A percentile compares a stretch with the other conserved stretches of the same genome.
Evolutionary conservation across 2,888 invertebrate species (phyloP).

Genomic region (Morinoia aosen): DNA sequence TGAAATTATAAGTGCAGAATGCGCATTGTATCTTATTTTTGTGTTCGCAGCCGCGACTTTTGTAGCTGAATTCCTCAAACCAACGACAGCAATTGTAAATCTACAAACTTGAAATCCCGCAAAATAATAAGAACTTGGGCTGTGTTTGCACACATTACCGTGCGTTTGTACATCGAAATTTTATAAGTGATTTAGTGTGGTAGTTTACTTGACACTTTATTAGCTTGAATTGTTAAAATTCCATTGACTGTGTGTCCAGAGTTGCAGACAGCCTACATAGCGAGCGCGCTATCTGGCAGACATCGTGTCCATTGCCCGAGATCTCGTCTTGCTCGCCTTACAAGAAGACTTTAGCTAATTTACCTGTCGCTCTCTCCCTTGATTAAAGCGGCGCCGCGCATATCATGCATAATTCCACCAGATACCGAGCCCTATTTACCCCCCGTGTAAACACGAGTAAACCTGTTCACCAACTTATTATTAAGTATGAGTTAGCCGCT

Average conservation of each 20-base stretch:
- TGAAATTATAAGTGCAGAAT: not conserved
- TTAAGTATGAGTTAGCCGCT: not conserved
- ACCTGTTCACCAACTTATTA: conserved; percentile 34
- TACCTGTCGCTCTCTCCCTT: conserved; percentile 14
- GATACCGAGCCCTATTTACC: not conserved
- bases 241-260: not conserved
- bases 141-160: not conserved
- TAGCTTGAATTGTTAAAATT: not conserved
- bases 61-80: too few relatives aligned
- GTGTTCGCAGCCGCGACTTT: not conserved
- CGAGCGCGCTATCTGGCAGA: not conserved
- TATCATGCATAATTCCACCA: conserved; percentile 39
- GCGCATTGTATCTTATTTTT: not conserved
- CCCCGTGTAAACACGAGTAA: conserved; percentile 27
- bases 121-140: not conserved
- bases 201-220: not conserved
- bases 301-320: conserved; percentile 5
- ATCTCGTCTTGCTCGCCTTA: conserved; percentile 27
- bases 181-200: not conserved
- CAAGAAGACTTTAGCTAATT: conserved; percentile 34
- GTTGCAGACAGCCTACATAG: not conserved
- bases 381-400: conserved; percentile 29
- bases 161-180: not conserved
- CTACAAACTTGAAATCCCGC: not conserved
- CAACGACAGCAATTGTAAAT: too few relatives aligned